phyloP scores from a whole-genome alignment of 2,888 invertebrate species.

The Dynastes hyllus region DNA sequence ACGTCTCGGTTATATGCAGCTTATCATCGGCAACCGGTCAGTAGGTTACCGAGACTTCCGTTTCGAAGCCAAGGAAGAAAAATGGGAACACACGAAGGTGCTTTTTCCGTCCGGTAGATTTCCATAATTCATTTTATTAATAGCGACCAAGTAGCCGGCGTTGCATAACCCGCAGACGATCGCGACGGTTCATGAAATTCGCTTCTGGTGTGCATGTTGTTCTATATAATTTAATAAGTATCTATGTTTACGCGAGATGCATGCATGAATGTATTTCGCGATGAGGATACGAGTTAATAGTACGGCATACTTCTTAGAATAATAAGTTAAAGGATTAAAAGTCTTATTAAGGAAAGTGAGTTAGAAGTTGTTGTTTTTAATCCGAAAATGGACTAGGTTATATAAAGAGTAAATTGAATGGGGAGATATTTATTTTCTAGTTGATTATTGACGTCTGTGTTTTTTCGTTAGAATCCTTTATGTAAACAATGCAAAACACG shows the following conservation, averaged over 20 bases:
- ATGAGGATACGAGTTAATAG: neutral
- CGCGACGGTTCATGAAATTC: neutral
- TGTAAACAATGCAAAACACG: too few species aligned
- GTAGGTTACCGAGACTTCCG: conserved; percentile 23
- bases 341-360: neutral
- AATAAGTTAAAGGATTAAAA: neutral
- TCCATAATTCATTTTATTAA: conserved; percentile 38
- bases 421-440: too few species aligned
- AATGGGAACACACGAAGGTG: conserved; percentile 37
- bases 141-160: neutral
- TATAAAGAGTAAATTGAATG: too few species aligned
- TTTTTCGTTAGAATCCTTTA: too few species aligned
- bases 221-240: conserved; percentile 20
- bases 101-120: conserved; percentile 15
- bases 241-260: neutral
- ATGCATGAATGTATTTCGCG: neutral
- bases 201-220: conserved; percentile 14
- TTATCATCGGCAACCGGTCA: conserved; percentile 16
- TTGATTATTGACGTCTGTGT: too few species aligned
- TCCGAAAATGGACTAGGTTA: too few species aligned
- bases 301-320: neutral
- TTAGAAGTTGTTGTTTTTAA: neutral
- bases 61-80: neutral
- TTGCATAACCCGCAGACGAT: neutral
- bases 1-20: neutral